Evolutionary conservation across 2,797 vertebrate genomes (phyloP).

Genomic region (Phalanger gymnotis): DNA sequence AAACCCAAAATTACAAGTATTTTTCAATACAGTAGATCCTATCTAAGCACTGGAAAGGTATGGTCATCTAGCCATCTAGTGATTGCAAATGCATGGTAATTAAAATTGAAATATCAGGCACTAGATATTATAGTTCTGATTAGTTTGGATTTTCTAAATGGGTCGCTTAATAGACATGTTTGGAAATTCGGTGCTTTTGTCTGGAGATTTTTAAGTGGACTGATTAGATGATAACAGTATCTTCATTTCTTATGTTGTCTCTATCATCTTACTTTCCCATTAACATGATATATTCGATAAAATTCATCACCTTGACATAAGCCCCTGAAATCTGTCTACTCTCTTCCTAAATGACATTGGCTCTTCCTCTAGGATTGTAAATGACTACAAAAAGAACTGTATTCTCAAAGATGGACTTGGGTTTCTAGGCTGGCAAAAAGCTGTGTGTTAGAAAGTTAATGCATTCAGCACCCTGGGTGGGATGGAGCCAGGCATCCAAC

Average conservation of each 20-base stretch:
- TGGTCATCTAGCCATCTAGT: conserved; percentile 24
- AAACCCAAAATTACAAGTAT: conserved; percentile 64
- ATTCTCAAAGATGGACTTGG: conserved; percentile 62
- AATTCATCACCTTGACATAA: conserved; percentile 61
- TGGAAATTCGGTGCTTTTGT: conserved; percentile 37
- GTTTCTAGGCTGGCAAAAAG: conserved; percentile 73
- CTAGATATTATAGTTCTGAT: conserved; percentile 38
- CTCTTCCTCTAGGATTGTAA: conserved; percentile 20
- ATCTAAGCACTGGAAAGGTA: conserved; percentile 34
- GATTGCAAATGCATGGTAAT: conserved; percentile 40
- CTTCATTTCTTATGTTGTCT: conserved; percentile 45
- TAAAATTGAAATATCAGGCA: conserved; percentile 38
- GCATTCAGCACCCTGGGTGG: conserved; percentile 78
- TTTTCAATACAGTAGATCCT: conserved; percentile 66
- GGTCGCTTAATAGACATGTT: conserved; percentile 32
- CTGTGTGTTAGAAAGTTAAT: conserved; percentile 75
- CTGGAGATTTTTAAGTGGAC: conserved; percentile 27
- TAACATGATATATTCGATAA: conserved; percentile 11
- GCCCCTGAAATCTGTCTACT: conserved; percentile 72
- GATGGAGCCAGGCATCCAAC: conserved; percentile 80
- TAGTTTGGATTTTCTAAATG: conserved; percentile 61
- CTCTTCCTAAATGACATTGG: conserved; percentile 10
- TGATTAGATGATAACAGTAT: conserved; percentile 57
- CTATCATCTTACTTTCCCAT: conserved; percentile 51
- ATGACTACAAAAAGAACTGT: conserved; percentile 57